Evolutionary conservation across 2,797 vertebrate species (phyloP).

Genomic region (Cryptoprocta ferox): DNA sequence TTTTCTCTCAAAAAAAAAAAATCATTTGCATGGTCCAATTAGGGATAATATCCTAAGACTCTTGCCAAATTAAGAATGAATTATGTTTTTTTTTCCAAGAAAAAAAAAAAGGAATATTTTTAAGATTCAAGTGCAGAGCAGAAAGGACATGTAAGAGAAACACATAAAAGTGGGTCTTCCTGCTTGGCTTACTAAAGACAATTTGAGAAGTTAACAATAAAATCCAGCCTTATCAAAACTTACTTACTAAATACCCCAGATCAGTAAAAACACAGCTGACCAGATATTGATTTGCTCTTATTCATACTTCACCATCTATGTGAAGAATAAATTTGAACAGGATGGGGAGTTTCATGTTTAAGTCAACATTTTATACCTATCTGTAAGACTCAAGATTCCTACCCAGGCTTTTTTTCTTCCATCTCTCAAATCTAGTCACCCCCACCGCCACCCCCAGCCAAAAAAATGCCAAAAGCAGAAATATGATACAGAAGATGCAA

Average conservation of each 20-base stretch:
- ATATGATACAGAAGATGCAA: constrained; percentile 65
- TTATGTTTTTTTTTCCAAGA: neutral
- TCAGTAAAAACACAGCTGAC: neutral
- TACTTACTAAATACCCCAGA: neutral
- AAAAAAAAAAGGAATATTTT: neutral
- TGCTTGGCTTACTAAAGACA: neutral
- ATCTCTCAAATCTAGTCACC: neutral
- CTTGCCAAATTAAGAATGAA: constrained; percentile 43
- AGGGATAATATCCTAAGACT: neutral
- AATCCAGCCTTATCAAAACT: neutral
- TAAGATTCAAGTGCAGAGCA: neutral
- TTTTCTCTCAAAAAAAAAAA: neutral
- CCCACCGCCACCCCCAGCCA: too few relatives aligned
- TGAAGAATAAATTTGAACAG: neutral
- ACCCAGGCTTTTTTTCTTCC: neutral
- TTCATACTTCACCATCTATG: neutral
- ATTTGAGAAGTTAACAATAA: neutral
- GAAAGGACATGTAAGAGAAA: neutral
- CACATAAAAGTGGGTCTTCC: neutral
- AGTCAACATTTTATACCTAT: neutral
- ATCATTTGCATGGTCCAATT: neutral
- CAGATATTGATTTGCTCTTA: neutral
- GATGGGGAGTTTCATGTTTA: neutral
- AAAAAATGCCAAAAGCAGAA: constrained; percentile 73
- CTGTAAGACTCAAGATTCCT: neutral